A percentile compares a stretch with the other conserved stretches of the same genome.
These are phyloP conservation scores for Heliconius nattereri DNA, from an alignment of 1,140 invertebrate genomes.

Conservation along the genomic window DNA sequence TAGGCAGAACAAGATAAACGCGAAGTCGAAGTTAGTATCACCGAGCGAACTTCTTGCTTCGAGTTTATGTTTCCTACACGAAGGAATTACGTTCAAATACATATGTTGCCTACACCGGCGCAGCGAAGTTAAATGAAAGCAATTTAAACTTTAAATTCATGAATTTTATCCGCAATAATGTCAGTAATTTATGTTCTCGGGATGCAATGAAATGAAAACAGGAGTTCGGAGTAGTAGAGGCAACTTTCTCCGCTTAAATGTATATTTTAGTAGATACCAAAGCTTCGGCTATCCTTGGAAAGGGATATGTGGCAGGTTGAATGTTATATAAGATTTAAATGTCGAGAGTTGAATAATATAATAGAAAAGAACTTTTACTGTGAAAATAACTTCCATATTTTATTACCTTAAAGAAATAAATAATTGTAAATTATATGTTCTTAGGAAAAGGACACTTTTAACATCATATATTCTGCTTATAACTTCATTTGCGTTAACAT, in stretches of 20 bases:
- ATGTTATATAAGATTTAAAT: not conserved
- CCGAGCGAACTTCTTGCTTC: constrained; percentile 26
- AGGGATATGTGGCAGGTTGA: not conserved
- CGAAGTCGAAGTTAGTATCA: constrained; percentile 27
- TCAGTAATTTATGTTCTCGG: constrained; percentile 25
- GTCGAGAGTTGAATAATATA: not conserved
- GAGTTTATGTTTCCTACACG: constrained; percentile 29
- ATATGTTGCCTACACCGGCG: constrained; percentile 26
- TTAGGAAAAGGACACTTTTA: not conserved
- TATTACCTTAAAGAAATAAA: not conserved
- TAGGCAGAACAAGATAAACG: constrained; percentile 23
- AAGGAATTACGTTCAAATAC: constrained; percentile 31
- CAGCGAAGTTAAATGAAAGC: constrained; percentile 36
- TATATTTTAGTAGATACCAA: constrained; percentile 21
- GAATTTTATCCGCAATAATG: constrained; percentile 36
- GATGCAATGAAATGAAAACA: constrained; percentile 32
- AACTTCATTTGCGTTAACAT: not conserved
- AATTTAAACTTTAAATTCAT: constrained; percentile 37
- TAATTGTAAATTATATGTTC: not conserved
- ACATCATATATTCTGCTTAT: not conserved
- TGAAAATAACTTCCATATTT: not conserved
- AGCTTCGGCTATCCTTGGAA: not conserved
- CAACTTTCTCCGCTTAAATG: constrained; percentile 24
- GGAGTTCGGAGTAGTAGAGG: not conserved
- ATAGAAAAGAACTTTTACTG: not conserved